These are phyloP conservation scores for Melanostoma scalare DNA, from an alignment of 2,888 invertebrate genomes.

Conservation along the genomic window DNA sequence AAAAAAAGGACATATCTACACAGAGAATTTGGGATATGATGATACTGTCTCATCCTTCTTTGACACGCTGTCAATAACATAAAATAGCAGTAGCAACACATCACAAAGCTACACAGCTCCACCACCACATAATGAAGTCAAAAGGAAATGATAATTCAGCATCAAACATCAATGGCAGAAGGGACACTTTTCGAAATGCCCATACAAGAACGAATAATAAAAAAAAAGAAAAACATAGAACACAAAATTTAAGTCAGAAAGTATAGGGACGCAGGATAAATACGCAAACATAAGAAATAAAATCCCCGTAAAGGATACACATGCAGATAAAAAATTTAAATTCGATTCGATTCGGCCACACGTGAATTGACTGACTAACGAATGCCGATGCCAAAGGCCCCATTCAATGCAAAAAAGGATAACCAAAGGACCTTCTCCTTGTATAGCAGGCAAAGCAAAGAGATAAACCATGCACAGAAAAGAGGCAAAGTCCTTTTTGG, in stretches of 20 bases:
- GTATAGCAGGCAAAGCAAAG: constrained; percentile 37
- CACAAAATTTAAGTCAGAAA: constrained; percentile 22
- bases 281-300: constrained; percentile 72
- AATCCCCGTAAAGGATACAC: constrained; percentile 68
- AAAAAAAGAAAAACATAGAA: not conserved
- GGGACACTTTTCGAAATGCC: constrained; percentile 39
- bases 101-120: not conserved
- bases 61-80: constrained; percentile 66
- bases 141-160: constrained; percentile 72
- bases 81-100: constrained; percentile 35
- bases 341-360: constrained; percentile 71
- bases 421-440: constrained; percentile 26
- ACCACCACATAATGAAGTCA: constrained; percentile 72
- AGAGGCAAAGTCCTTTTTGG: constrained; percentile 50
- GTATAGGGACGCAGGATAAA: constrained; percentile 64
- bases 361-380: constrained; percentile 72
- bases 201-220: not conserved
- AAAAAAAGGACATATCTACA: constrained; percentile 31
- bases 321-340: constrained; percentile 72
- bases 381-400: constrained; percentile 48
- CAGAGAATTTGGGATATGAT: constrained; percentile 54
- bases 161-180: constrained; percentile 68
- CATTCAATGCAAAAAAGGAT: constrained; percentile 38
- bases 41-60: constrained; percentile 42
- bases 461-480: constrained; percentile 52